These are phyloP conservation scores for Hippopotamus amphibius DNA, from an alignment of 2,113 vertebrate species.

Conservation along the genomic window DNA sequence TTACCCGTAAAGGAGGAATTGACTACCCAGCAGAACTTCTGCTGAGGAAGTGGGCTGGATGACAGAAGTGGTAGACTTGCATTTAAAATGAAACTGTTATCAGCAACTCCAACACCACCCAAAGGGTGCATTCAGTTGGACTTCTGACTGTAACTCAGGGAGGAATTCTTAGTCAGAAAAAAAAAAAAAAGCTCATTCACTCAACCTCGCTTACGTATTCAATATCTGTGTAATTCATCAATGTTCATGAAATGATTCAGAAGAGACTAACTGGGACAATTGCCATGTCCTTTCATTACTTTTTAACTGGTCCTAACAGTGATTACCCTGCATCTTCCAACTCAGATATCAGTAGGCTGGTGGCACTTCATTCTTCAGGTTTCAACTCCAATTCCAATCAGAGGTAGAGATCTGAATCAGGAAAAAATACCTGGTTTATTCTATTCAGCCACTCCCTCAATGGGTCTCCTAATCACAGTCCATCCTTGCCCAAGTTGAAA, in stretches of 20 bases:
- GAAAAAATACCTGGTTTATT: not conserved
- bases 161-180: not conserved
- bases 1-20: not conserved
- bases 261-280: not conserved
- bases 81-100: not conserved
- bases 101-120: not conserved
- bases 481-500: not conserved
- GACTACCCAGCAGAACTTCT: not conserved
- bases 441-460: not conserved
- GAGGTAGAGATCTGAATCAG: not conserved
- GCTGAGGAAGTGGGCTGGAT: not conserved
- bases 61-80: not conserved
- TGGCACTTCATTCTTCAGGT: not conserved
- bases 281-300: not conserved
- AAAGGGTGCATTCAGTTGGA: not conserved
- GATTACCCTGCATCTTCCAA: not conserved
- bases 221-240: not conserved
- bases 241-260: not conserved
- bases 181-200: not conserved
- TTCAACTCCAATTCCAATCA: not conserved
- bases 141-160: not conserved
- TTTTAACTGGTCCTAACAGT: not conserved
- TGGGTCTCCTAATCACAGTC: not conserved
- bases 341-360: not conserved
- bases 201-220: not conserved